phyloP scores from a whole-genome alignment of 2,888 invertebrate species.

The Torymus texanus region DNA sequence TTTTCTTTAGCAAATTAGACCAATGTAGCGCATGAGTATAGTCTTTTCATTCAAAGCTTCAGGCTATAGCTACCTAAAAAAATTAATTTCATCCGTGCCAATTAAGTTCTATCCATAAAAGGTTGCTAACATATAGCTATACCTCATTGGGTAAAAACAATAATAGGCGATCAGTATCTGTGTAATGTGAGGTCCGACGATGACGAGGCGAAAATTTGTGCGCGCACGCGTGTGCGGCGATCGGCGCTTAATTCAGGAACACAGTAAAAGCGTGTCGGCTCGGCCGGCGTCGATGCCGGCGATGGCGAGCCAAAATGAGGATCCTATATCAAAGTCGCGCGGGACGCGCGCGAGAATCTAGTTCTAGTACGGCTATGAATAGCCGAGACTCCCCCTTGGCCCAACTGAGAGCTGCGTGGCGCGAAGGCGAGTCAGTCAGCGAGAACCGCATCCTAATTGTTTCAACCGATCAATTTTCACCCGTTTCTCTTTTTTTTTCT shows the following conservation, averaged over 20 bases:
- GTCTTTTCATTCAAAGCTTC: background rate
- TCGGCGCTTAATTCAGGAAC: slow-evolving; percentile 30
- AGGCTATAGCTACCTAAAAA: background rate
- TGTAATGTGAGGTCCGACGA: slow-evolving; percentile 1
- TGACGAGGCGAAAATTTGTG: slow-evolving; percentile 24
- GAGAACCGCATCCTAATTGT: slow-evolving; percentile 62
- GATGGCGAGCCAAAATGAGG: slow-evolving; percentile 63
- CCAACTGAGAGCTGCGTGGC: slow-evolving; percentile 59
- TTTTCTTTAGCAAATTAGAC: too few relatives aligned
- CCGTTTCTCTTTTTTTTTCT: background rate
- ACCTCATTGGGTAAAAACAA: background rate
- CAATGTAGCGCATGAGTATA: too few relatives aligned
- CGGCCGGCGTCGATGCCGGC: slow-evolving; percentile 5
- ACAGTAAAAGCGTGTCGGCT: slow-evolving; percentile 19
- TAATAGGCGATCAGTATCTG: slow-evolving; percentile 18
- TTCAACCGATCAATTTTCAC: background rate
- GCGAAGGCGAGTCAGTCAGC: slow-evolving; percentile 52
- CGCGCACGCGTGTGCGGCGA: background rate
- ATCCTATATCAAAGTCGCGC: slow-evolving; percentile 71
- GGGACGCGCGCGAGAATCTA: slow-evolving; percentile 65
- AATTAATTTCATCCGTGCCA: slow-evolving; percentile 6
- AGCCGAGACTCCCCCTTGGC: slow-evolving; percentile 71
- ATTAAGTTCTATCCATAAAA: slow-evolving; percentile 10
- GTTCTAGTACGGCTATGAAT: slow-evolving; percentile 74
- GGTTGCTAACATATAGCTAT: too few relatives aligned